Base-by-base conservation (phyloP, 2,797 vertebrate species). In the Sciaenops ocellatus region DNA sequence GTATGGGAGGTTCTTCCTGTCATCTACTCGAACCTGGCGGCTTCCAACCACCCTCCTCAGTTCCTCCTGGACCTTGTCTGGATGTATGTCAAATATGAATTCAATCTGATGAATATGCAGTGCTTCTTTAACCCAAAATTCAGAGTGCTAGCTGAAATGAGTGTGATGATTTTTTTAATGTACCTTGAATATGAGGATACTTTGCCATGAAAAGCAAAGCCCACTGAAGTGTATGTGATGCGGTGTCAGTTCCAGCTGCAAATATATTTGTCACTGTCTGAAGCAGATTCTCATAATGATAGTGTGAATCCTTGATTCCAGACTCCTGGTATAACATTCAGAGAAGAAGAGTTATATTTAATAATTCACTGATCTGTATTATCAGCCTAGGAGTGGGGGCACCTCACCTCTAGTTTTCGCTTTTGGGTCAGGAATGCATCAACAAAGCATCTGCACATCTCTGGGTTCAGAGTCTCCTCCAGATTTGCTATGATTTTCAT, bases 161-260 rank as follows among this genome's bases (percentile, higher is more conserved):
- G 24, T 15, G 24, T 54, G 2, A 30, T 56, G 11, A n/a, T 61
- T 41, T 38, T 24, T n/a, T n/a, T n/a, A n/a, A n/a, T 42, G 50
- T 67, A 94, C 94, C 88, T 82, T 94, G 94, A 69, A 92, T 69
- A 0, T 87, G 61, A 66, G 93, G 92, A 55, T 91, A 92, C 52
- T 92, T 94, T 54, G 90, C 87, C 91, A 94, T 94, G 7, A 88
- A 75, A 44, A 94, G 76, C 1, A 93, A 41, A 55, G 76, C 57
- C 94, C 93, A 94, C 48, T 78, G 56, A 10, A 94, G 51, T 3
- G 93, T 90, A 12, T 28, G 83, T 51, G 26, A 83, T 4, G 89
- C 82, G 0, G 92, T 94, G 0, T 95, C 93, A 0, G 90, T 92
- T 28, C 92, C 93, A 69, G 93, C 94, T 57, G 62, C 62, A 79